Evolutionary conservation across 1,140 invertebrate species (phyloP).

Genomic region (Drosophila littoralis): DNA sequence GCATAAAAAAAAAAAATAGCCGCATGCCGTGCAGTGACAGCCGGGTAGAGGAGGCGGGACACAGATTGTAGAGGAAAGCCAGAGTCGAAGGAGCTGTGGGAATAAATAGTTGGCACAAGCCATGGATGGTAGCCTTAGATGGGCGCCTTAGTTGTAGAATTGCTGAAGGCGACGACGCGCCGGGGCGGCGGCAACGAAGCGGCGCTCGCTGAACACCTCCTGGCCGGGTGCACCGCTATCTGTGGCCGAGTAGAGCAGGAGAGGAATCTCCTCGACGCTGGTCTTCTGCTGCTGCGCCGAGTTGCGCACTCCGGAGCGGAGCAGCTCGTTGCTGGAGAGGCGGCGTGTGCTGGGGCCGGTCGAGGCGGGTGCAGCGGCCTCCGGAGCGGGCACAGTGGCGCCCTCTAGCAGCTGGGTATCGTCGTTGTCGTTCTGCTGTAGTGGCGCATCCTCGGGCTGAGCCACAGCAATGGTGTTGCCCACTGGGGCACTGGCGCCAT

Average conservation of each 20-base stretch:
- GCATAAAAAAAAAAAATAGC: conserved; percentile 59
- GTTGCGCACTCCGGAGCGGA: conserved; percentile 65
- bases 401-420: conserved; percentile 72
- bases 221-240: conserved; percentile 43
- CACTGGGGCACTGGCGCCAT: conserved; percentile 19
- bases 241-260: conserved; percentile 75
- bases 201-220: conserved; percentile 51
- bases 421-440: conserved; percentile 72
- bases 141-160: conserved; percentile 40
- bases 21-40: conserved; percentile 45
- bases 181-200: conserved; percentile 68
- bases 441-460: conserved; percentile 63
- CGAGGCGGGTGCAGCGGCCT: background rate
- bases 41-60: conserved; percentile 38
- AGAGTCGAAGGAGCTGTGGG: conserved; percentile 3
- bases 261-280: conserved; percentile 76
- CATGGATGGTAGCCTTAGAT: background rate
- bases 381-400: background rate
- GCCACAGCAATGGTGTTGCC: conserved; percentile 71
- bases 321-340: conserved; percentile 58
- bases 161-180: conserved; percentile 65
- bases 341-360: conserved; percentile 46
- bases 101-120: background rate
- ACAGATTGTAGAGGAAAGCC: conserved; percentile 9
- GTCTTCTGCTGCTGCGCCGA: conserved; percentile 66